A percentile compares a stretch with the other conserved stretches of the same genome.
Evolutionary conservation across 2,888 invertebrate species (phyloP).

Genomic region (Sphecodes monilicornis): DNA sequence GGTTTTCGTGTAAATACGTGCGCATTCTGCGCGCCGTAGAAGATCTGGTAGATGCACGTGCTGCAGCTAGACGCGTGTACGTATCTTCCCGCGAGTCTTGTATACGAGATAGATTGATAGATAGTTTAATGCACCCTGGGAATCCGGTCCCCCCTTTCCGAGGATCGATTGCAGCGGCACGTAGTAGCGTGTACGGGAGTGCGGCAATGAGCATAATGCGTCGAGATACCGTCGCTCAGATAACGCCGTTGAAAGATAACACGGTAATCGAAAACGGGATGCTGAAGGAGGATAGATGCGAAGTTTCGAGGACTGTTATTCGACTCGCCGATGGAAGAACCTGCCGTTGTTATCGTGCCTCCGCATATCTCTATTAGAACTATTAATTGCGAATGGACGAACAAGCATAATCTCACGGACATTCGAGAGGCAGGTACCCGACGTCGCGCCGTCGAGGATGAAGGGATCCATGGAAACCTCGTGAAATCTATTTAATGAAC

Average conservation of each 20-base stretch:
- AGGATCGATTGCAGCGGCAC: conserved; percentile 55
- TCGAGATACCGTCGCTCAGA: conserved; percentile 54
- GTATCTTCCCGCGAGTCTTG: conserved; percentile 44
- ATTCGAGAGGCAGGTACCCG: background rate
- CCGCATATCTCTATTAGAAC: background rate
- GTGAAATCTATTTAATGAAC: background rate
- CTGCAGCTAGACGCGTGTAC: conserved; percentile 52
- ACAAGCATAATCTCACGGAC: background rate
- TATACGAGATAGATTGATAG: conserved; percentile 72
- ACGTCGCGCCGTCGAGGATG: background rate
- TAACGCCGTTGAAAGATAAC: conserved; percentile 51
- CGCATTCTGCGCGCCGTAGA: conserved; percentile 30
- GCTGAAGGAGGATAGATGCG: background rate
- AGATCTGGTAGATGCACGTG: conserved; percentile 61
- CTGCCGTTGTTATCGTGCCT: conserved; percentile 3
- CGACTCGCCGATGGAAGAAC: conserved; percentile 10
- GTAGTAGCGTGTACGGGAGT: conserved; percentile 48
- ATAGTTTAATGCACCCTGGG: conserved; percentile 73
- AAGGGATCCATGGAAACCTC: background rate
- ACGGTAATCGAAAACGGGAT: conserved; percentile 49
- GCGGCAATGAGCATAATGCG: conserved; percentile 55
- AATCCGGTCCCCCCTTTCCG: conserved; percentile 51
- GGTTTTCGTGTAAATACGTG: conserved; percentile 28
- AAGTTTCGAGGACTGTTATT: conserved; percentile 10
- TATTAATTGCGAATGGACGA: conserved; percentile 17